Evolutionary conservation across 2,797 vertebrate genomes (phyloP).

Genomic region (Prunella strophiata): DNA sequence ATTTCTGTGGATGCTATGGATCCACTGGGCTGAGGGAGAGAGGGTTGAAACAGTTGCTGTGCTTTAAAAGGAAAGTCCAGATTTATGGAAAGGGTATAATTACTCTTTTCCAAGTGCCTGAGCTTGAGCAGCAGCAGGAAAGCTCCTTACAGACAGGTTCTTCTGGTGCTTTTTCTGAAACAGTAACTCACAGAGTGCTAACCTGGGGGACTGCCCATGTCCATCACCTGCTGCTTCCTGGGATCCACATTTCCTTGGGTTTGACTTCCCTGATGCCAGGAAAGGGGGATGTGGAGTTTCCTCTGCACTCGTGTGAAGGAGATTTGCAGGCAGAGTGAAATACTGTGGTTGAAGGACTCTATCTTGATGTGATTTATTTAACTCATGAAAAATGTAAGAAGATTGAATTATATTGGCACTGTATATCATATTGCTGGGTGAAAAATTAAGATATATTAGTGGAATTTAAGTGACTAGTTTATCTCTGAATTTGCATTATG

Average conservation of each 20-base stretch:
- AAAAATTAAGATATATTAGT: slow-evolving; percentile 72
- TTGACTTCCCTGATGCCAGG: background rate
- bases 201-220: too few species aligned
- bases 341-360: background rate
- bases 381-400: slow-evolving; percentile 62
- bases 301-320: background rate
- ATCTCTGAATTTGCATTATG: slow-evolving; percentile 36
- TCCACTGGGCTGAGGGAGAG: background rate
- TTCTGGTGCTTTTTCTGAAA: background rate
- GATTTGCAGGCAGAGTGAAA: background rate
- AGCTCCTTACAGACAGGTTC: background rate
- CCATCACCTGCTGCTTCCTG: background rate
- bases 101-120: background rate
- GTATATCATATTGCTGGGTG: slow-evolving; percentile 21
- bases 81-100: background rate
- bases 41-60: background rate
- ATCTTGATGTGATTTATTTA: slow-evolving; percentile 61
- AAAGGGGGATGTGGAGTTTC: background rate
- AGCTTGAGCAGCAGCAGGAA: background rate
- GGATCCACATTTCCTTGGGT: background rate
- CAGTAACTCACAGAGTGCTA: rapidly evolving
- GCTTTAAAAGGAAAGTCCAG: background rate
- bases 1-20: background rate
- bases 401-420: slow-evolving; percentile 61
- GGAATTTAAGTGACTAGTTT: slow-evolving; percentile 32